Conservation (phyloP, 2,113 vertebrate genomes). For the Cichladusa arquata region DNA sequence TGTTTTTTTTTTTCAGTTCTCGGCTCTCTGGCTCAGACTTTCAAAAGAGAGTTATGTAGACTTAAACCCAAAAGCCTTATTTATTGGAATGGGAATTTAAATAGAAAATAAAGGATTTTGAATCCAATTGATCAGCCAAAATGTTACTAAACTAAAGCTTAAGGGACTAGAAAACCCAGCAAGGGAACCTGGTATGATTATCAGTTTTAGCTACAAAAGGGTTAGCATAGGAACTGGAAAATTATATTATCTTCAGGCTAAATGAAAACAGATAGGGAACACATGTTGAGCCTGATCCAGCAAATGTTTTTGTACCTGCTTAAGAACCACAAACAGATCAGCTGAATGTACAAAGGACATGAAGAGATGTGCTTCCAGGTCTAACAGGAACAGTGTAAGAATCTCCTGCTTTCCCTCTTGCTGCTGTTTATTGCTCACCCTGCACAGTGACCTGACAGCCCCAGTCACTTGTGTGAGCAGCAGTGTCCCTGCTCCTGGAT, state of each 20-base stretch:
- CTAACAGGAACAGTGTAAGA: not conserved
- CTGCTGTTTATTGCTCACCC: not conserved
- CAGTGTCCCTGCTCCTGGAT: not conserved
- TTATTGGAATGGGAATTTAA: slow-evolving; percentile 54
- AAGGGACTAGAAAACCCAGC: slow-evolving; percentile 12
- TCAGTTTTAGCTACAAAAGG: slow-evolving; percentile 26
- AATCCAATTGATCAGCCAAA: slow-evolving; percentile 44
- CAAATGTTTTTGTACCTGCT: not conserved
- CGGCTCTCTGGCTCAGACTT: slow-evolving; percentile 20
- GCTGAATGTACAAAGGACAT: not conserved
- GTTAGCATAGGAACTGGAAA: slow-evolving; percentile 13
- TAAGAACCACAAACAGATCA: not conserved
- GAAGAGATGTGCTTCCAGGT: not conserved
- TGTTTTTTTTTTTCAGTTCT: not conserved
- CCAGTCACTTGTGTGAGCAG: not conserved
- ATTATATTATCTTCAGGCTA: not conserved
- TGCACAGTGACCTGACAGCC: not conserved
- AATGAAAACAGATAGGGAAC: not conserved
- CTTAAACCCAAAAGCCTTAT: slow-evolving; percentile 47
- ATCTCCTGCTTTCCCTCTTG: not conserved
- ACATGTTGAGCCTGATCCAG: not conserved
- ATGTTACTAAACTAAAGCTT: slow-evolving; percentile 51
- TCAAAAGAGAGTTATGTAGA: slow-evolving; percentile 2
- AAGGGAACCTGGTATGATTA: slow-evolving; percentile 1
- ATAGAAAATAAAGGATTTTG: slow-evolving; percentile 38